phyloP scores from a whole-genome alignment of 2,888 invertebrate genomes.

The Drosophila subsilvestris region DNA sequence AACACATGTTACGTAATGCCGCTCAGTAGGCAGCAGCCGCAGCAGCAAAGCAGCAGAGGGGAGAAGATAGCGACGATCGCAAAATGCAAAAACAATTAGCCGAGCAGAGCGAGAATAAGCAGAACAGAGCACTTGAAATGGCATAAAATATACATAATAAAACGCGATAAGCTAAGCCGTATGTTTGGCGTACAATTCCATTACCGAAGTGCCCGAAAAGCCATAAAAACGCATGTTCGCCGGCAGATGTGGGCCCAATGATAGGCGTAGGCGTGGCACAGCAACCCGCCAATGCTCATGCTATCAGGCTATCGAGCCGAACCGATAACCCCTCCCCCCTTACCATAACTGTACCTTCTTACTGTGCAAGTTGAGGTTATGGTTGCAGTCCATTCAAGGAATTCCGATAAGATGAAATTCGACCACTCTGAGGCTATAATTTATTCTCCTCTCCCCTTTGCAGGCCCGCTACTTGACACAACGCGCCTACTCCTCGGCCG shows the following conservation, averaged over 20 bases:
- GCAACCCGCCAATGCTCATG: slow-evolving; percentile 16
- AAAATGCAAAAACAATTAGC: slow-evolving; percentile 9
- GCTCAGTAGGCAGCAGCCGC: background rate
- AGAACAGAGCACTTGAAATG: background rate
- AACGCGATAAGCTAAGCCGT: slow-evolving; percentile 28
- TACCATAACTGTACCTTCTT: background rate
- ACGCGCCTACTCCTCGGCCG: slow-evolving; percentile 86
- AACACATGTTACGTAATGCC: slow-evolving; percentile 50
- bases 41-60: background rate
- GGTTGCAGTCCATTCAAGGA: background rate
- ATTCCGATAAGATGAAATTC: background rate
- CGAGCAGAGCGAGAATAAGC: slow-evolving; percentile 9
- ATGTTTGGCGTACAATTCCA: slow-evolving; percentile 21
- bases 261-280: slow-evolving; percentile 64
- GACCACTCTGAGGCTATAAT: background rate
- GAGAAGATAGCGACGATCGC: slow-evolving; percentile 22
- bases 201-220: slow-evolving; percentile 34
- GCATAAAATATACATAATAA: slow-evolving; percentile 36
- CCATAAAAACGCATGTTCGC: slow-evolving; percentile 38
- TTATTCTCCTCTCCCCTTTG: slow-evolving; percentile 12
- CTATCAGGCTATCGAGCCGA: slow-evolving; percentile 11
- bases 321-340: slow-evolving; percentile 22
- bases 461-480: slow-evolving; percentile 74
- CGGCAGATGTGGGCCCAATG: slow-evolving; percentile 34
- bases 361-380: slow-evolving; percentile 33